Evolutionary conservation across 2,888 invertebrate genomes (phyloP).

Genomic region (Isotomurus palustris): DNA sequence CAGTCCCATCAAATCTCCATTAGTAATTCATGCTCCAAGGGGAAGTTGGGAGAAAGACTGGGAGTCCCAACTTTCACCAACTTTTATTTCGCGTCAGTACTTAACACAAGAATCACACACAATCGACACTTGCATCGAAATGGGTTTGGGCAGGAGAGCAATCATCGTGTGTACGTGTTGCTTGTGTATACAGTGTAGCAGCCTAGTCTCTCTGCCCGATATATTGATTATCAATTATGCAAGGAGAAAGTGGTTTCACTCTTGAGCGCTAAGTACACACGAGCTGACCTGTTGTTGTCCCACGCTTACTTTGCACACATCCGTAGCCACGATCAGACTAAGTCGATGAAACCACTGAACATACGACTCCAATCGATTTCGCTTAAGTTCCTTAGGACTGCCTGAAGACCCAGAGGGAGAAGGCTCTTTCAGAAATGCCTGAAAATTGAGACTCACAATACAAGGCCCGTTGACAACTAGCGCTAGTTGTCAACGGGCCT

Average conservation of each 20-base stretch:
- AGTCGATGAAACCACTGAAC: slow-evolving; percentile 58
- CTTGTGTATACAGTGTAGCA: not conserved
- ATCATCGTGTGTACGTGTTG: not conserved
- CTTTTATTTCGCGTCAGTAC: too few relatives aligned
- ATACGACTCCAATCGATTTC: slow-evolving; percentile 54
- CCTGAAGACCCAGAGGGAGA: not conserved
- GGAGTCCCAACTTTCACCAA: too few relatives aligned
- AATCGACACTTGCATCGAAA: too few relatives aligned
- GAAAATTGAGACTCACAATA: too few relatives aligned
- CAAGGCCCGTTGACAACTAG: too few relatives aligned
- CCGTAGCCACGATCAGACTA: slow-evolving; percentile 56
- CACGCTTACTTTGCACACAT: slow-evolving; percentile 52
- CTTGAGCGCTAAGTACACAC: not conserved
- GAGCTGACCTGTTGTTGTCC: not conserved
- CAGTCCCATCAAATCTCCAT: too few relatives aligned
- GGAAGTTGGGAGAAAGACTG: too few relatives aligned
- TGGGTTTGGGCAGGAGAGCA: too few relatives aligned
- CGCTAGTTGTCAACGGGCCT: too few relatives aligned
- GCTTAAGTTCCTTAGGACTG: slow-evolving; percentile 50
- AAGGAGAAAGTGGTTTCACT: not conserved
- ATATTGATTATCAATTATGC: slow-evolving; percentile 6
- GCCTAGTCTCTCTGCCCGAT: too few relatives aligned
- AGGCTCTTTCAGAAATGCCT: slow-evolving; percentile 50
- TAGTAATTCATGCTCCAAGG: too few relatives aligned
- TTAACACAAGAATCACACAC: too few relatives aligned